These are phyloP conservation scores for Psilopogon haemacephalus DNA, from an alignment of 2,113 vertebrate species.

Conservation along the genomic window DNA sequence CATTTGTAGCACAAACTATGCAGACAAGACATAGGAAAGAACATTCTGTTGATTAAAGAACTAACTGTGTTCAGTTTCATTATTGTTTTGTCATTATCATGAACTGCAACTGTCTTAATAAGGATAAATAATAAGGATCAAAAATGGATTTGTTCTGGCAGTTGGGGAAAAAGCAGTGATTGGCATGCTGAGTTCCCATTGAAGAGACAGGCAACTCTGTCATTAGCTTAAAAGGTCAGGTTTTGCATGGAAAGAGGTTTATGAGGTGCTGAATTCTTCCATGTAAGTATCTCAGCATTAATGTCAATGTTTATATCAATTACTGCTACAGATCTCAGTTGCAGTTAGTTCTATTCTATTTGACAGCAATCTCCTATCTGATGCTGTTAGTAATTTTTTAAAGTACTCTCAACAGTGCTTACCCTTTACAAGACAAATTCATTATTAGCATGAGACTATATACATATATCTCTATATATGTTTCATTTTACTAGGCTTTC, in stretches of 20 bases:
- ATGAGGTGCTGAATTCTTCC: slow-evolving; percentile 33
- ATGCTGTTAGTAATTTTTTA: slow-evolving; percentile 8
- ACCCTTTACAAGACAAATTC: slow-evolving; percentile 38
- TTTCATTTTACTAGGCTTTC: not conserved
- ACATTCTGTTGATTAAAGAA: slow-evolving; percentile 14
- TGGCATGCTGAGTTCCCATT: not conserved
- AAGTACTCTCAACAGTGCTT: slow-evolving; percentile 47
- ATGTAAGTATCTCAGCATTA: slow-evolving; percentile 36
- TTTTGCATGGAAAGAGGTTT: slow-evolving; percentile 57
- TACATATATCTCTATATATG: not conserved
- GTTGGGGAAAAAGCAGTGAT: not conserved
- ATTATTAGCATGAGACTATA: not conserved
- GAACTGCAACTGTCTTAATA: not conserved
- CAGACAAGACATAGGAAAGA: not conserved
- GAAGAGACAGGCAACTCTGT: not conserved
- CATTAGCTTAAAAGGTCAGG: slow-evolving; percentile 49
- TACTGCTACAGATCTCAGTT: slow-evolving; percentile 14
- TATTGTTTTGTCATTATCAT: not conserved
- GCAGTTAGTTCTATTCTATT: slow-evolving; percentile 17
- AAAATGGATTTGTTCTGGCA: not conserved
- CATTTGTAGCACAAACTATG: not conserved
- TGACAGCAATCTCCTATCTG: slow-evolving; percentile 31
- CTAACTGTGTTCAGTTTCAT: not conserved
- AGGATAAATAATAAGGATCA: not conserved
- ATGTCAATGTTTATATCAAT: slow-evolving; percentile 54